These are phyloP conservation scores for Anoura caudifer DNA, from an alignment of 2,113 vertebrate genomes.

Conservation along the genomic window DNA sequence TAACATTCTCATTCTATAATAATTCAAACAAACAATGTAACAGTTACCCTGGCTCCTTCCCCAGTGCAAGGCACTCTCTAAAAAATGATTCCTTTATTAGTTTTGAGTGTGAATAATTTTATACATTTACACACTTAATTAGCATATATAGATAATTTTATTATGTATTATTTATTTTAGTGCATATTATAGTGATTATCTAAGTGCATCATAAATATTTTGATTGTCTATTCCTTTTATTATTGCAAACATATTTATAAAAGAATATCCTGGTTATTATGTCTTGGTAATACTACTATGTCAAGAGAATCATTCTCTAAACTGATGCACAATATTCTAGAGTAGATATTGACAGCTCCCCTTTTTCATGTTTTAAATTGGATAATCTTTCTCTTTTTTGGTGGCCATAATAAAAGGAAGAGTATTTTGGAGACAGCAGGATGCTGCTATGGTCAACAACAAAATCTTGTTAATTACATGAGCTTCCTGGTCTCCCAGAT, in stretches of 20 bases:
- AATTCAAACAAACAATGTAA: neutral
- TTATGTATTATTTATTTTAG: neutral
- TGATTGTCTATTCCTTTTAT: neutral
- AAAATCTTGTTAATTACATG: neutral
- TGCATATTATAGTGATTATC: neutral
- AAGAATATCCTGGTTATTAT: neutral
- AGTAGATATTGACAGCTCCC: neutral
- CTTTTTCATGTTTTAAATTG: neutral
- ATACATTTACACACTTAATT: neutral
- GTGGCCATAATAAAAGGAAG: no score
- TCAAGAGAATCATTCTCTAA: neutral
- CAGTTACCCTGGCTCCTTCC: neutral
- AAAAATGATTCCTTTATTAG: neutral
- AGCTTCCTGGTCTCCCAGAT: neutral
- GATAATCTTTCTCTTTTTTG: neutral
- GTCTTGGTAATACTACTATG: neutral
- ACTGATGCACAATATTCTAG: neutral
- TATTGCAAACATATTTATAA: neutral
- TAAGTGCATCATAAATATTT: neutral
- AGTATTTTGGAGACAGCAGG: neutral
- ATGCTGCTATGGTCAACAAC: neutral
- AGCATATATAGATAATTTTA: neutral
- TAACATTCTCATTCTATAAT: neutral
- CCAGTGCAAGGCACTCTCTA: neutral
- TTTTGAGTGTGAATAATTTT: neutral